These are phyloP conservation scores for Drosophila atroscutellata DNA, from an alignment of 2,888 invertebrate genomes.

Conservation along the genomic window DNA sequence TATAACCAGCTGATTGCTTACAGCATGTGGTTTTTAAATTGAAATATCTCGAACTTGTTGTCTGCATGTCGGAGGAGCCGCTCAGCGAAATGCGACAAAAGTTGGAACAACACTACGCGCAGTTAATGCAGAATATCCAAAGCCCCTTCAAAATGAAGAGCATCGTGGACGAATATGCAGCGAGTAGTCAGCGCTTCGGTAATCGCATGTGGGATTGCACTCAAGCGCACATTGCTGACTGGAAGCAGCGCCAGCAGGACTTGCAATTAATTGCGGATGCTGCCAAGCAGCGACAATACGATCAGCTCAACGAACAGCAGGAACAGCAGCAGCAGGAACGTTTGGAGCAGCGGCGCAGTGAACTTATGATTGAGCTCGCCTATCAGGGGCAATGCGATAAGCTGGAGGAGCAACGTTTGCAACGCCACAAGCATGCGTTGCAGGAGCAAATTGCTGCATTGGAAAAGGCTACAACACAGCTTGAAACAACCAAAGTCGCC, in stretches of 20 bases:
- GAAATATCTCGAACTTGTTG: conserved; percentile 78
- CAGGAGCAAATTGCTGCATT: conserved; percentile 32
- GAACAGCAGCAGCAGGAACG: conserved; percentile 75
- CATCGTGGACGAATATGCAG: conserved; percentile 85
- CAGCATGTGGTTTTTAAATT: conserved; percentile 82
- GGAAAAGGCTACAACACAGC: not conserved
- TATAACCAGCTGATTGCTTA: not conserved
- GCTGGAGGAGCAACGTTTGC: conserved; percentile 71
- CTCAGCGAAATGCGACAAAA: conserved; percentile 71
- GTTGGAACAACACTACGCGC: conserved; percentile 69
- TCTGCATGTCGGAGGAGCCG: conserved; percentile 82
- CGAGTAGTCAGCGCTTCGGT: conserved; percentile 86
- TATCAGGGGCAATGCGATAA: conserved; percentile 70
- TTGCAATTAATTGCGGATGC: conserved; percentile 59
- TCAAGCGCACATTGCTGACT: conserved; percentile 75
- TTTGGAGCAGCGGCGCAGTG: conserved; percentile 75
- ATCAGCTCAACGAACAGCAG: conserved; percentile 75
- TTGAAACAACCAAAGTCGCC: not conserved
- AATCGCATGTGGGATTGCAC: conserved; percentile 86
- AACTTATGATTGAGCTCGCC: conserved; percentile 75
- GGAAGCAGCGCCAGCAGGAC: conserved; percentile 72
- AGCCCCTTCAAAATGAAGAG: conserved; percentile 86
- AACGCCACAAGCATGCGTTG: conserved; percentile 61
- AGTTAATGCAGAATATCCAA: conserved; percentile 84
- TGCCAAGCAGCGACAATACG: conserved; percentile 70